phyloP scores from a whole-genome alignment of 2,888 invertebrate species.

The Hydraecia micacea region DNA sequence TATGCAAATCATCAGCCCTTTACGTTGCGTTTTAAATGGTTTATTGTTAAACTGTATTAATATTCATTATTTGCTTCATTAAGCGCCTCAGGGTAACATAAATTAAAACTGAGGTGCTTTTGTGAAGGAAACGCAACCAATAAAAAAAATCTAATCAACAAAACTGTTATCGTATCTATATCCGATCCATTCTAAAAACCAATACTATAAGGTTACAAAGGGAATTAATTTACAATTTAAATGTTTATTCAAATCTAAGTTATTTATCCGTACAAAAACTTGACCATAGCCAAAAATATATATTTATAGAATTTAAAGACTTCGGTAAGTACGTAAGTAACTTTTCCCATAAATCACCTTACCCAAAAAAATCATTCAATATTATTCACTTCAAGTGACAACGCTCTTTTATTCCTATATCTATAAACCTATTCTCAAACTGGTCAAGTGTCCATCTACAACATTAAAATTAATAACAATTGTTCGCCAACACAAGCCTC shows the following conservation, averaged over 20 bases:
- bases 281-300: conserved; percentile 4
- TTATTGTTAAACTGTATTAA: conserved; percentile 71
- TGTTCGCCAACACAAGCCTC: conserved; percentile 37
- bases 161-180: conserved; percentile 44
- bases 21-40: conserved; percentile 65
- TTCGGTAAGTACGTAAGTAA: not conserved
- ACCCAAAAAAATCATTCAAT: not conserved
- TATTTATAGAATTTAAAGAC: conserved; percentile 5
- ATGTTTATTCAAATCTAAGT: conserved; percentile 35
- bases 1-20: conserved; percentile 72
- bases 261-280: conserved; percentile 3
- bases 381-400: not conserved
- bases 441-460: conserved; percentile 31
- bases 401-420: conserved; percentile 9
- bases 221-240: conserved; percentile 42
- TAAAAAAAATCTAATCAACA: conserved; percentile 46
- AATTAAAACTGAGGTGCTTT: conserved; percentile 54
- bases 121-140: conserved; percentile 52
- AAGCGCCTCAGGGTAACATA: conserved; percentile 52
- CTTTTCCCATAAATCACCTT: not conserved
- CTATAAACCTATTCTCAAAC: not conserved
- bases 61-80: conserved; percentile 71
- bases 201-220: conserved; percentile 35
- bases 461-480: conserved; percentile 53
- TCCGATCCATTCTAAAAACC: conserved; percentile 52